Base-by-base conservation (phyloP, 2,113 vertebrate species). In the Campylomormyrus tamandua region DNA sequence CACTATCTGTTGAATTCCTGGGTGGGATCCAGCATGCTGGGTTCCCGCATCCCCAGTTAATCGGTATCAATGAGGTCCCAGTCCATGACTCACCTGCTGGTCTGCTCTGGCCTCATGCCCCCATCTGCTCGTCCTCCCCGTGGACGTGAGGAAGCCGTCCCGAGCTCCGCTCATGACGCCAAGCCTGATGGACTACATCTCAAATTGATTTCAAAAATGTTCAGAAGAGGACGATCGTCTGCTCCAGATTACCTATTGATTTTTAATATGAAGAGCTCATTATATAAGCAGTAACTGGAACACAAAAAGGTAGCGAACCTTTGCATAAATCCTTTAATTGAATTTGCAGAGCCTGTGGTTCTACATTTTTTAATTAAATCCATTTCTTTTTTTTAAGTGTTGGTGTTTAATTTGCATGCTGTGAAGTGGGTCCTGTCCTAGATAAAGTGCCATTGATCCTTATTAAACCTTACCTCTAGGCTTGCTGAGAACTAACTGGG, bases 281-380 rank as follows among this genome's bases (percentile, higher is more conserved):
- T 99, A 99, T 97, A 99, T 98, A 99, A 97, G 98, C 98, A 98
- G 97, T 97, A 97, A 98, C 97, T 96, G 97, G 97, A 97, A 96
- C 97, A 99, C 97, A 98, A 98, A 98, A 98, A 98, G 97, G 96
- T 96, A 97, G 97, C 96, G 97, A 98, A 98, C 98, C 98, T 99
- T 98, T 99, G 98, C 98, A 99, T 99, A 98, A 99, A 99, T 99
- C 98, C 97, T 99, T 98, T 99, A 99, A 99, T 99, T 99, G 97
- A 99, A 99, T 99, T 99, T 98, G 97, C 97, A 98, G 96, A 97
- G 97, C 96, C 96, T 94, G 97, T 98, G 97, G 97, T 97, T 98
- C 96, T 97, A 96, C 97, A 97, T 97, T 97, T 97, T 98, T 98
- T 97, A 99, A 99, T 99, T 98, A 98, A 99, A 99, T 99, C 97